Evolutionary conservation across 2,888 invertebrate species (phyloP).

Genomic region (Elaeidobius kamerunicus): DNA sequence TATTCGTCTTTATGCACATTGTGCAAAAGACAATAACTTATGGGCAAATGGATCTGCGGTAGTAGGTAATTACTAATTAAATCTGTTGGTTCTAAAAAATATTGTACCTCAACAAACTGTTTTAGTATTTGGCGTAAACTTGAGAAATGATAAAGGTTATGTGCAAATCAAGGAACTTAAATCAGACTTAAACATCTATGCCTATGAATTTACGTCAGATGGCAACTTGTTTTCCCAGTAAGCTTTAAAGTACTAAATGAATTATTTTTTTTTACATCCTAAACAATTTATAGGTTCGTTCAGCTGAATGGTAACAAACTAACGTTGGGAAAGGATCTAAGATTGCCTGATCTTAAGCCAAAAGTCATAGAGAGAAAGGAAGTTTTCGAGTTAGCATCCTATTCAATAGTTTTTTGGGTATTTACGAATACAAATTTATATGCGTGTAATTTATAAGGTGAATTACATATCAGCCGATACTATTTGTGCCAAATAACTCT

Average conservation of each 20-base stretch:
- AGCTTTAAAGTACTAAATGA: too few relatives aligned
- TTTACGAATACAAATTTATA: slow-evolving; percentile 40
- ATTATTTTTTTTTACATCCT: too few relatives aligned
- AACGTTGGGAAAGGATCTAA: slow-evolving; percentile 50
- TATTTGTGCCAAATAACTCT: too few relatives aligned
- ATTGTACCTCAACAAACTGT: background rate
- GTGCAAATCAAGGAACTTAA: slow-evolving; percentile 54
- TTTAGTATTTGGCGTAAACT: too few relatives aligned
- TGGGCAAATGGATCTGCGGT: too few relatives aligned
- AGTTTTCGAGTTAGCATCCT: slow-evolving; percentile 58
- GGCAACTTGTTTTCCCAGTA: slow-evolving; percentile 38
- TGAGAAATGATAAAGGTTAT: too few relatives aligned
- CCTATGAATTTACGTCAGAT: slow-evolving; percentile 54
- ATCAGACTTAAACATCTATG: slow-evolving; percentile 49
- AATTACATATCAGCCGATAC: too few relatives aligned
- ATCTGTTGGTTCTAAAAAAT: background rate
- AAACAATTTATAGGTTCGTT: slow-evolving; percentile 54
- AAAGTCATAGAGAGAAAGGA: slow-evolving; percentile 42
- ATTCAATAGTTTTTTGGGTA: slow-evolving; percentile 65
- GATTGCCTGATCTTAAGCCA: slow-evolving; percentile 56
- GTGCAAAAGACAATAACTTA: too few relatives aligned
- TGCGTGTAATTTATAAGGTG: too few relatives aligned
- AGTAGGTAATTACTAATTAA: slow-evolving; percentile 2
- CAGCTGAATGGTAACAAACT: slow-evolving; percentile 59
- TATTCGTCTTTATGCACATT: too few relatives aligned